Percentiles rank a stretch among this genome's conserved stretches.
These are phyloP conservation scores for Eilema sororculum DNA, from an alignment of 2,888 invertebrate species.

Conservation along the genomic window DNA sequence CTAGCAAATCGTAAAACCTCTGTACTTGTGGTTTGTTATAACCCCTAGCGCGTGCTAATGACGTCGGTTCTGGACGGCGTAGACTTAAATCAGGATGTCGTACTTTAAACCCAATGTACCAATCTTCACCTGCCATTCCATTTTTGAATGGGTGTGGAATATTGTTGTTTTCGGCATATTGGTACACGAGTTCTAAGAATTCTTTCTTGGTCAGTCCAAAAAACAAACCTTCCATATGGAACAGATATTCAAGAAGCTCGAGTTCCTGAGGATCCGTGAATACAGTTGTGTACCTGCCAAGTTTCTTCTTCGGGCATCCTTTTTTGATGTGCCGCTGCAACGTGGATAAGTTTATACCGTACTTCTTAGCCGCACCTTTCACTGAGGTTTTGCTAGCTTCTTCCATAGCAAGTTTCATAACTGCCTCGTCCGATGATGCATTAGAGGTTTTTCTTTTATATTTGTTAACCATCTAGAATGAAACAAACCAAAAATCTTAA, in stretches of 20 bases:
- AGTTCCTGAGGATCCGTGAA: constrained; percentile 15
- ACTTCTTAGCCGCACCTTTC: constrained; percentile 27
- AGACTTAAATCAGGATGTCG: constrained; percentile 38
- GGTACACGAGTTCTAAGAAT: neutral
- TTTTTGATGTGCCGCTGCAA: constrained; percentile 31
- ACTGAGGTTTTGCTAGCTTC: constrained; percentile 31
- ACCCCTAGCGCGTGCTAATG: constrained; percentile 43
- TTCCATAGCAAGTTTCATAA: constrained; percentile 29
- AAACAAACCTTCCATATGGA: no score
- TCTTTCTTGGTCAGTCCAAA: no score
- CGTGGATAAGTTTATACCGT: constrained; percentile 29
- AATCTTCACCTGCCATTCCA: constrained; percentile 27
- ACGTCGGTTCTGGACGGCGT: constrained; percentile 48
- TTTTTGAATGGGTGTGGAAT: constrained; percentile 23
- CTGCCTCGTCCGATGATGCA: constrained; percentile 30
- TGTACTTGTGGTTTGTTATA: constrained; percentile 48
- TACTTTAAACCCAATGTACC: constrained; percentile 22
- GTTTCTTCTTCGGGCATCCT: constrained; percentile 8
- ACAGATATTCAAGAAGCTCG: neutral
- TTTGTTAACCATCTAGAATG: no score
- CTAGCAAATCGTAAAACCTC: constrained; percentile 42
- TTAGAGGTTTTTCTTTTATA: neutral
- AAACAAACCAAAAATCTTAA: no score
- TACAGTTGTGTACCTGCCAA: constrained; percentile 23
- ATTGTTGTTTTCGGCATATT: constrained; percentile 13